A percentile compares a stretch with the other conserved stretches of the same genome.
phyloP scores from a whole-genome alignment of 2,113 vertebrate genomes.

The Lonchura striata region DNA sequence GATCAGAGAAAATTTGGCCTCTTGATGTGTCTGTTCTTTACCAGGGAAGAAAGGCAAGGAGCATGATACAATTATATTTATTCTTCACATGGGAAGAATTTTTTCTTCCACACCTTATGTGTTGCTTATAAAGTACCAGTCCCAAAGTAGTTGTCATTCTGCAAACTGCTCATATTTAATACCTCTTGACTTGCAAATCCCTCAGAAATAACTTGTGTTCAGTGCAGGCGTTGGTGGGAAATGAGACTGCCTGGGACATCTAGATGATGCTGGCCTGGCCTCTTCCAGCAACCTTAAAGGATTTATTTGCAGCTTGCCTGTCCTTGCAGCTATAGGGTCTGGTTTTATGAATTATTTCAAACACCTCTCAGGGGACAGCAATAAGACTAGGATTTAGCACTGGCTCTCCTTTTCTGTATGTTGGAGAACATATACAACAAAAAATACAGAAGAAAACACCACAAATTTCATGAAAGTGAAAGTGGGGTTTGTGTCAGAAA shows the following conservation, averaged over 20 bases:
- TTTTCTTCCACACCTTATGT: background rate
- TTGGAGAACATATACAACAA: background rate
- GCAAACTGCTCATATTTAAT: background rate
- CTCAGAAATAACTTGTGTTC: background rate
- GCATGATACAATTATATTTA: background rate
- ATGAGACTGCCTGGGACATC: background rate
- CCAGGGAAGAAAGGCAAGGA: background rate
- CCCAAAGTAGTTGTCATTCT: background rate
- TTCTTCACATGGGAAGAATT: background rate
- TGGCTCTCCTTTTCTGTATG: background rate
- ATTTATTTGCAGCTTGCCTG: background rate
- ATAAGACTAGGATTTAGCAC: background rate
- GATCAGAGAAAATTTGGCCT: background rate
- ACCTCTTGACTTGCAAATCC: background rate
- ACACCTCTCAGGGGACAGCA: background rate
- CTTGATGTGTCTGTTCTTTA: background rate
- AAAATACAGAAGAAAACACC: background rate
- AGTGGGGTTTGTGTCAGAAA: background rate
- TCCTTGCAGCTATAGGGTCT: background rate
- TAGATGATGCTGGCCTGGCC: background rate
- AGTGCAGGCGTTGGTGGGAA: background rate
- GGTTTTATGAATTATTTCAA: background rate
- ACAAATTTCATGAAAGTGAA: background rate
- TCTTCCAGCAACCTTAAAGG: background rate
- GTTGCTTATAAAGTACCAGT: background rate